These are phyloP conservation scores for Betta splendens DNA, from an alignment of 2,797 vertebrate genomes.

Conservation along the genomic window DNA sequence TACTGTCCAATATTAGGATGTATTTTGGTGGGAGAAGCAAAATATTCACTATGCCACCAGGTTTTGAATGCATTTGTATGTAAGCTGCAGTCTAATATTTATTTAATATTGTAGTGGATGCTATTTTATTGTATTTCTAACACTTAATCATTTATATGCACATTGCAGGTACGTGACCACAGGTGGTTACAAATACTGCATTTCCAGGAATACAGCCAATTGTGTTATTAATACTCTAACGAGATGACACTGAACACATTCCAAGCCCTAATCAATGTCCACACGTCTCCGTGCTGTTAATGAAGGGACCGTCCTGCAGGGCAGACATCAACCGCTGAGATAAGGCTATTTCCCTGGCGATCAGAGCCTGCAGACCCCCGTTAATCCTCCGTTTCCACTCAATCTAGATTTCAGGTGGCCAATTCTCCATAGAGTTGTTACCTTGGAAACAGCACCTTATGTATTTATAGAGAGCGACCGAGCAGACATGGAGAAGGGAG, in stretches of 20 bases:
- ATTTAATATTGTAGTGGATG: too few species aligned
- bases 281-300: too few species aligned
- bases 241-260: slow-evolving; percentile 11
- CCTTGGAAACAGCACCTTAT: slow-evolving; percentile 85
- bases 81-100: too few species aligned
- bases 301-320: neutral
- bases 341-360: slow-evolving; percentile 29
- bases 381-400: slow-evolving; percentile 47
- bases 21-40: too few species aligned
- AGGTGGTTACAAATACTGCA: too few species aligned
- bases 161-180: too few species aligned
- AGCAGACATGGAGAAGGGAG: slow-evolving; percentile 51
- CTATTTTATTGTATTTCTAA: too few species aligned
- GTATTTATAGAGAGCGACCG: slow-evolving; percentile 80
- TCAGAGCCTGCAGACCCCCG: slow-evolving; percentile 28
- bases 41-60: neutral
- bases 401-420: slow-evolving; percentile 77
- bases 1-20: neutral
- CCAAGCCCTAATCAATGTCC: too few species aligned
- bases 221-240: neutral
- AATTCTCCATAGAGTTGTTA: slow-evolving; percentile 82
- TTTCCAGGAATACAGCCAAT: neutral
- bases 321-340: slow-evolving; percentile 12
- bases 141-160: too few species aligned
- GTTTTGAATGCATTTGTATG: too few species aligned